Percentiles rank a stretch among this genome's conserved stretches.
Conservation (phyloP, 2,113 vertebrate species). For the Bujurquina vittata region DNA sequence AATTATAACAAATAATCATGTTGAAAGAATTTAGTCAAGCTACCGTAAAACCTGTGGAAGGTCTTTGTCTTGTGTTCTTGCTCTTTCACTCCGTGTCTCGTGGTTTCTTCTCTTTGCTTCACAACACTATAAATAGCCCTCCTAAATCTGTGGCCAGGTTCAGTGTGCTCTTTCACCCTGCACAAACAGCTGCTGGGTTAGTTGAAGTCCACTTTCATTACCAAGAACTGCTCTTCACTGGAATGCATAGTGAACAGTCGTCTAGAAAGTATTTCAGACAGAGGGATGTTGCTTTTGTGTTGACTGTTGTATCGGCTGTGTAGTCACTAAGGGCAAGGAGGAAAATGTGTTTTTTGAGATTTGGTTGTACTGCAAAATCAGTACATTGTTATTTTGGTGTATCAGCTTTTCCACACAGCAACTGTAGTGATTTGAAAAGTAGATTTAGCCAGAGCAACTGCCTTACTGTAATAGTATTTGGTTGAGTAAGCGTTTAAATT, state of each 20-base stretch:
- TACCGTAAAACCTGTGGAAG: neutral
- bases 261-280: neutral
- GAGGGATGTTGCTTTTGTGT: neutral
- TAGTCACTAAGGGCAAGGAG: neutral
- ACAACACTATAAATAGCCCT: conserved; percentile 66
- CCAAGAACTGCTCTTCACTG: conserved; percentile 20
- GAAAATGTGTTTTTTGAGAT: neutral
- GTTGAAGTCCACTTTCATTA: conserved; percentile 41
- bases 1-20: neutral
- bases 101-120: conserved; percentile 3
- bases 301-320: neutral
- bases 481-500: neutral
- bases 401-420: neutral
- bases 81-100: neutral
- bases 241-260: neutral
- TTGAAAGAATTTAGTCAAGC: neutral
- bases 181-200: conserved; percentile 60
- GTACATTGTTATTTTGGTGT: neutral
- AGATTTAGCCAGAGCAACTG: no score
- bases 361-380: neutral
- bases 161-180: conserved; percentile 52
- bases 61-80: neutral
- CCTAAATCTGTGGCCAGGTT: conserved; percentile 58
- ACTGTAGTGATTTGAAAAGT: neutral
- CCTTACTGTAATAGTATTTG: neutral